These are phyloP conservation scores for Oreochromis aureus DNA, from an alignment of 2,113 vertebrate species.

Conservation along the genomic window DNA sequence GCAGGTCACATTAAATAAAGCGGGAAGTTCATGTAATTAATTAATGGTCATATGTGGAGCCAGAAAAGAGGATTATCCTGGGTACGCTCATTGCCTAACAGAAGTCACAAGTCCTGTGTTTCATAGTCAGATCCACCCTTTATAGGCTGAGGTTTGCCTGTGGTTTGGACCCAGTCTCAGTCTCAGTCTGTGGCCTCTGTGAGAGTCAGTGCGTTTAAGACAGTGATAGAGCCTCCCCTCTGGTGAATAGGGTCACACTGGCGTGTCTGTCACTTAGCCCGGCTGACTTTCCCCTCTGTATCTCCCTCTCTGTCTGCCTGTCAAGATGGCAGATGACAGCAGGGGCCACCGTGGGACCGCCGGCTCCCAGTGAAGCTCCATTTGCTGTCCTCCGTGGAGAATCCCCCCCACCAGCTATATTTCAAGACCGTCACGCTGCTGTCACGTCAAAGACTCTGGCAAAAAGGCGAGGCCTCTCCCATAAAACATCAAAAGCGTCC, in stretches of 20 bases:
- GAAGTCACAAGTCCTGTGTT: not conserved
- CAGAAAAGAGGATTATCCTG: not conserved
- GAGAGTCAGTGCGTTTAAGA: slow-evolving; percentile 22
- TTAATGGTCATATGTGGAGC: accelerated
- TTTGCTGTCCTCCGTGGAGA: slow-evolving; percentile 48
- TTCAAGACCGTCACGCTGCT: slow-evolving; percentile 48
- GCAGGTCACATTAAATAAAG: not conserved
- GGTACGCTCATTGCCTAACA: accelerated
- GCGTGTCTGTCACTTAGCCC: slow-evolving; percentile 48
- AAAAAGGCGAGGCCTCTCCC: slow-evolving; percentile 36
- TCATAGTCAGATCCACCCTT: not conserved
- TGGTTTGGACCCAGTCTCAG: not conserved
- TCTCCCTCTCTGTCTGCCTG: slow-evolving; percentile 36
- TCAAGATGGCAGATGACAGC: slow-evolving; percentile 55
- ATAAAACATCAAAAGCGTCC: slow-evolving; percentile 57
- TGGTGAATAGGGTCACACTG: slow-evolving; percentile 22
- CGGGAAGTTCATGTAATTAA: not conserved
- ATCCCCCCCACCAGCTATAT: slow-evolving; percentile 42
- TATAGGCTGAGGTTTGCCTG: not conserved
- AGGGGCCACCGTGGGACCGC: slow-evolving; percentile 22
- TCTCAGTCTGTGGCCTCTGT: slow-evolving; percentile 9
- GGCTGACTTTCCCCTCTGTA: slow-evolving; percentile 12
- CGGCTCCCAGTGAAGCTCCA: slow-evolving; percentile 51
- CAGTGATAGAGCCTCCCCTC: slow-evolving; percentile 24
- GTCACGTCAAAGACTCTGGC: slow-evolving; percentile 38